Base-by-base conservation (phyloP, 2,113 vertebrate genomes). In the Esox niger region DNA sequence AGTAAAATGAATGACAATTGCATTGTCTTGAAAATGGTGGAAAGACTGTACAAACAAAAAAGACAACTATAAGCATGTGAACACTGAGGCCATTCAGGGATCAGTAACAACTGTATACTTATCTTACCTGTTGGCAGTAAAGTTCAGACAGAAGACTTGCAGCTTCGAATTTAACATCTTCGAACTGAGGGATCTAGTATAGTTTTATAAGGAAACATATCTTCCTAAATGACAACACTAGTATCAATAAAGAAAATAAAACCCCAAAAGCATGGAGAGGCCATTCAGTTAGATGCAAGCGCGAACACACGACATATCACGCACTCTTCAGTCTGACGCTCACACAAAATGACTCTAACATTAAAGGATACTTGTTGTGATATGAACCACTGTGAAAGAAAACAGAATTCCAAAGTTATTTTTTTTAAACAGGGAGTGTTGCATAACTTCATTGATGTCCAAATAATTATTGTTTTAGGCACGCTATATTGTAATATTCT, bases 141-240 rank as follows among this genome's bases (percentile, higher is more conserved):
- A 99, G 89, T 64, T 99, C 97, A 0, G 97, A 98, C 72, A 99
- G 88, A 59, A 99, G 94, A 85, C 97, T 99, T 21, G 97, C 97
- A 3, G 97, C 97, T 89, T 99, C 97, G 66, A 99, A 99, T 82
- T 99, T 99, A 27, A 99, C 96, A 86, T 99, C 97, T 87, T 99
- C 97, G 17, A 29, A 64, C 46, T 52, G 78, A 0, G 96, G 69
- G n/a, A 78, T 80, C 81, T 74, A 58, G 61, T 26, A 38, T 33
- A 26, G 49, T 57, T 13, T 7, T 61, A 67, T 29, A 74, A 79
- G 67, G 54, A 29, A 43, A 38, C 9, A 38, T 15, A 13, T 38
- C 25, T 20, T 25, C 4, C 29, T 8, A 3, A 4, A 49, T 20
- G n/a, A 52, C 21, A 52, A 49, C 35, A 38, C 2, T 38, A 38